These are phyloP conservation scores for Theristicus caerulescens DNA, from an alignment of 2,113 vertebrate species.

Conservation along the genomic window DNA sequence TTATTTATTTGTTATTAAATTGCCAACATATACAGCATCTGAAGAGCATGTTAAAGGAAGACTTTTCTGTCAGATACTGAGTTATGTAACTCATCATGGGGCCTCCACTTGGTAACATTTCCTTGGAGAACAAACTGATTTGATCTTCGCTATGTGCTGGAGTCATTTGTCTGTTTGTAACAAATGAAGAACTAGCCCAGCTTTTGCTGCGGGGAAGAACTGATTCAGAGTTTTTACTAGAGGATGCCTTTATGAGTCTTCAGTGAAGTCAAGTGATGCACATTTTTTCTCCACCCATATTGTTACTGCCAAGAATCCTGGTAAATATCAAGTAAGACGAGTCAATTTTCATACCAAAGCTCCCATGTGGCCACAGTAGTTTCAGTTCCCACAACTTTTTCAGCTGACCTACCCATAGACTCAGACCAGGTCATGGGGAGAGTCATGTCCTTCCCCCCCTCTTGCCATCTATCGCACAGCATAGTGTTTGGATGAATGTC, in stretches of 20 bases:
- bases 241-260: not conserved
- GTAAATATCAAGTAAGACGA: constrained; percentile 30
- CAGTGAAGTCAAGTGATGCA: not conserved
- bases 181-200: not conserved
- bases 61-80: not conserved
- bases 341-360: constrained; percentile 28
- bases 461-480: not conserved
- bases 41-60: not conserved
- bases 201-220: not conserved
- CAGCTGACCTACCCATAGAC: not conserved
- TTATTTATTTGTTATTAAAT: not conserved
- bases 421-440: not conserved
- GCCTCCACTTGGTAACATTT: not conserved
- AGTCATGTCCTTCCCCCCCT: not conserved
- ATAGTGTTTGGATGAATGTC: not conserved
- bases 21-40: not conserved
- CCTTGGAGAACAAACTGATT: not conserved
- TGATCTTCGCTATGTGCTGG: not conserved
- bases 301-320: constrained; percentile 31
- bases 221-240: constrained; percentile 9
- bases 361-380: constrained; percentile 41
- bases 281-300: constrained; percentile 17
- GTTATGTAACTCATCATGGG: not conserved
- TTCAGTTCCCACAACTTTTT: constrained; percentile 58
- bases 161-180: not conserved